Conservation (phyloP, 2,113 vertebrate species). For the Oxygymnocypris stewartii region DNA sequence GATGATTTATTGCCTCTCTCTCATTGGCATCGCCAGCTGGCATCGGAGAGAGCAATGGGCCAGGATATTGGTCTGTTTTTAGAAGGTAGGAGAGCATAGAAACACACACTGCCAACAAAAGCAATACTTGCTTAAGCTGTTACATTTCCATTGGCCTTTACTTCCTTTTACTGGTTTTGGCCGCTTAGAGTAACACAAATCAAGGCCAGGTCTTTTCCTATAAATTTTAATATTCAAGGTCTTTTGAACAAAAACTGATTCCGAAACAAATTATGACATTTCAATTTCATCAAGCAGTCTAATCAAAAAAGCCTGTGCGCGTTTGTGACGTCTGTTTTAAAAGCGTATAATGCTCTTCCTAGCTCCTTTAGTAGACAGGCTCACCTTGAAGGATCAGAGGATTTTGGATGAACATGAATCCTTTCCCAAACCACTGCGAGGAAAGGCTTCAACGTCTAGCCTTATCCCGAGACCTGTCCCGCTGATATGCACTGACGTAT, state of each 20-base stretch:
- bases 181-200: slow-evolving; percentile 13
- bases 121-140: slow-evolving; percentile 17
- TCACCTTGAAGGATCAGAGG: slow-evolving; percentile 47
- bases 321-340: slow-evolving; percentile 35
- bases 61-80: slow-evolving; percentile 43
- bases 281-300: slow-evolving; percentile 35
- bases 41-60: slow-evolving; percentile 33
- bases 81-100: slow-evolving; percentile 1
- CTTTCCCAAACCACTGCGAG: slow-evolving; percentile 25
- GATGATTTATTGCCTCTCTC: slow-evolving; percentile 55
- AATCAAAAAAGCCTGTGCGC: slow-evolving; percentile 31
- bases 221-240: background rate
- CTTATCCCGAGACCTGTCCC: slow-evolving; percentile 30
- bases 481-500: slow-evolving; percentile 38
- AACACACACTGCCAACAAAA: background rate
- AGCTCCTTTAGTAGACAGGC: background rate
- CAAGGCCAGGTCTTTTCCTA: background rate
- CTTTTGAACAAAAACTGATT: slow-evolving; percentile 21
- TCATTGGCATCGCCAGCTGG: slow-evolving; percentile 42
- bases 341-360: slow-evolving; percentile 25
- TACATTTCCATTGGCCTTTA: slow-evolving; percentile 7
- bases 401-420: slow-evolving; percentile 34
- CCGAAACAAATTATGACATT: slow-evolving; percentile 21
- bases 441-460: slow-evolving; percentile 40
- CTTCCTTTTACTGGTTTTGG: slow-evolving; percentile 1